These are phyloP conservation scores for Drosophila paulistorum DNA, from an alignment of 1,140 invertebrate genomes.

Conservation along the genomic window DNA sequence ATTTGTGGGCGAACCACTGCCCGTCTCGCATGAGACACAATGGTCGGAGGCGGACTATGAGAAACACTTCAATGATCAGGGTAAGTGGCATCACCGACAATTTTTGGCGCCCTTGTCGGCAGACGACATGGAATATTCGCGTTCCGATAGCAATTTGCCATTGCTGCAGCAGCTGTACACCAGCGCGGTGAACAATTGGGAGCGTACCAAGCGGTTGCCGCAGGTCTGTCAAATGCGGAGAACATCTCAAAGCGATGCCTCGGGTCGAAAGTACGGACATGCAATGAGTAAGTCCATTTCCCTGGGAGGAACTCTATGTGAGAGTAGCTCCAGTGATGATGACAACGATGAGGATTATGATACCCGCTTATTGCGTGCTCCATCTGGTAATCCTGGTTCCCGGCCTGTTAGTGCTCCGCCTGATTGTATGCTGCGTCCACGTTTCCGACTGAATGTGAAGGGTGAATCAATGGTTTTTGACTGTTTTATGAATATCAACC, in stretches of 20 bases:
- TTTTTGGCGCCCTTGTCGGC: constrained; percentile 64
- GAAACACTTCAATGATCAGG: constrained; percentile 93
- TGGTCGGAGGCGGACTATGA: constrained; percentile 94
- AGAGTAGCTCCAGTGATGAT: constrained; percentile 64
- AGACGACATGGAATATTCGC: constrained; percentile 67
- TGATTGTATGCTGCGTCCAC: constrained; percentile 53
- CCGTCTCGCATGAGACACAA: constrained; percentile 87
- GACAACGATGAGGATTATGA: constrained; percentile 38
- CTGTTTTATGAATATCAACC: background rate
- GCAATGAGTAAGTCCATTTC: constrained; percentile 66
- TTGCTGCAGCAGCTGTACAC: constrained; percentile 85
- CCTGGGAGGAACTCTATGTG: constrained; percentile 40
- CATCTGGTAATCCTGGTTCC: constrained; percentile 9
- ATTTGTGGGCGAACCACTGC: constrained; percentile 55
- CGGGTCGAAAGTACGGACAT: constrained; percentile 48
- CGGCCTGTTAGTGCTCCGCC: constrained; percentile 72
- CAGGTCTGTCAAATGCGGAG: constrained; percentile 45
- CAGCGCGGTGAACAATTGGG: constrained; percentile 84
- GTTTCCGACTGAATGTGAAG: constrained; percentile 68
- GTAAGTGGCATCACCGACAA: constrained; percentile 84
- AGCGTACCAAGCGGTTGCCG: constrained; percentile 74
- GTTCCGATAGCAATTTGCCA: constrained; percentile 61
- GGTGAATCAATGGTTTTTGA: constrained; percentile 48
- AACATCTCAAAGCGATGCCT: constrained; percentile 59
- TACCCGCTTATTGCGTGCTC: constrained; percentile 7